Base-by-base conservation (phyloP, 2,888 invertebrate genomes). In the Xestia rhomboidea region DNA sequence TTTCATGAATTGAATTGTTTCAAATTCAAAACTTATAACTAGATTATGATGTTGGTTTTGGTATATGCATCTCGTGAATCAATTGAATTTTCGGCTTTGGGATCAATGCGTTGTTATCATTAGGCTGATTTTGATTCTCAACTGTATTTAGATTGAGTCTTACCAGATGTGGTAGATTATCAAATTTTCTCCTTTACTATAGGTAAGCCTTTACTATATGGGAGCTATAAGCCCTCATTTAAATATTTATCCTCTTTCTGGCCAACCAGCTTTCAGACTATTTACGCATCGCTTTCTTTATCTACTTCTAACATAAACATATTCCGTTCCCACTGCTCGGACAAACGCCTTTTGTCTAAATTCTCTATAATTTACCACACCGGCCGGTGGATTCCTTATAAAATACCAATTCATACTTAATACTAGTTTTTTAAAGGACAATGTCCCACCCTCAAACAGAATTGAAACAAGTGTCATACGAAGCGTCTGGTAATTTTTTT, bases 1-100 rank as follows among this genome's bases (percentile, higher is more conserved):
- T 79, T 79, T 79, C 68, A 60, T 82, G 30, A 77, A 82, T 76
- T 82, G 79, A 82, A 82, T 69, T 60, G 68, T 77, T 77, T 82
- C 79, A 77, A 80, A 79, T 57, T 27, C 34, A 68, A 76, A 76
- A 57, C 57, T 66, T 75, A 51, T 30, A 24, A 7, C 30, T 38
- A 69, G 57, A 69, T 60, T 66, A 76, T 34, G 27, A 44, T n/a
- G 15, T 64, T 11, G 34, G 27, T 60, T 46, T 64, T 11, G 34
- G n/a, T 60, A 38, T 57, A 75, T 41, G 34, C 44, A 46, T 1
- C 15, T 60, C 54, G 68, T 49, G 41, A 54, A 64, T 68, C 49
- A 18, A 57, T 7, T 64, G 5, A 11, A 24, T 34, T 57, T 63
- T 54, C n/a, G 13, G 30, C 18, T 63, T 74, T 38, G 6, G 34